phyloP scores from a whole-genome alignment of 2,888 invertebrate species.

The Tenthredo livida region DNA sequence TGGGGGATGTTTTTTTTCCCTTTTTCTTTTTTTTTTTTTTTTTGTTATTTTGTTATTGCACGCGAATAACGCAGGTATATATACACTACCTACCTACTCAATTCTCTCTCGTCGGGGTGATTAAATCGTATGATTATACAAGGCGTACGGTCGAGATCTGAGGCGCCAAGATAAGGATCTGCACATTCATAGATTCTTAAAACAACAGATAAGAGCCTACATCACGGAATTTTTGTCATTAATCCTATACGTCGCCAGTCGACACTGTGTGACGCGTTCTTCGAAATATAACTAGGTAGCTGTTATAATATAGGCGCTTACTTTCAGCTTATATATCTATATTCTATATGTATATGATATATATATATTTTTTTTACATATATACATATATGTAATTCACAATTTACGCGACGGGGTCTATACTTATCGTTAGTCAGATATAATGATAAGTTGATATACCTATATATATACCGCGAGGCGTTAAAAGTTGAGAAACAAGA shows the following conservation, averaged over 20 bases:
- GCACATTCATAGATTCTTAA: slow-evolving; percentile 46
- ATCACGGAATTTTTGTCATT: background rate
- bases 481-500: too few species aligned
- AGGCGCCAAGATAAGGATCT: slow-evolving; percentile 43
- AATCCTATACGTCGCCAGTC: background rate
- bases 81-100: too few species aligned
- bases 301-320: background rate
- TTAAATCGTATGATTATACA: background rate
- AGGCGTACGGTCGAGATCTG: background rate
- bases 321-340: background rate
- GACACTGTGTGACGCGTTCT: background rate
- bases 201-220: slow-evolving; percentile 26
- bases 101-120: background rate
- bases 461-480: too few species aligned
- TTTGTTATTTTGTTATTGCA: background rate
- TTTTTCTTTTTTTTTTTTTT: too few species aligned
- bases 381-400: background rate
- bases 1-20: too few species aligned
- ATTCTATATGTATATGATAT: background rate
- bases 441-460: too few species aligned
- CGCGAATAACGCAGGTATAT: too few species aligned
- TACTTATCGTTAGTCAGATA: background rate
- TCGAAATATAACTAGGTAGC: background rate
- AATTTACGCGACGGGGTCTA: background rate
- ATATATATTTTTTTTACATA: too few species aligned